Base-by-base conservation (phyloP, 1,140 invertebrate species). In the Scaptomyza pallida region DNA sequence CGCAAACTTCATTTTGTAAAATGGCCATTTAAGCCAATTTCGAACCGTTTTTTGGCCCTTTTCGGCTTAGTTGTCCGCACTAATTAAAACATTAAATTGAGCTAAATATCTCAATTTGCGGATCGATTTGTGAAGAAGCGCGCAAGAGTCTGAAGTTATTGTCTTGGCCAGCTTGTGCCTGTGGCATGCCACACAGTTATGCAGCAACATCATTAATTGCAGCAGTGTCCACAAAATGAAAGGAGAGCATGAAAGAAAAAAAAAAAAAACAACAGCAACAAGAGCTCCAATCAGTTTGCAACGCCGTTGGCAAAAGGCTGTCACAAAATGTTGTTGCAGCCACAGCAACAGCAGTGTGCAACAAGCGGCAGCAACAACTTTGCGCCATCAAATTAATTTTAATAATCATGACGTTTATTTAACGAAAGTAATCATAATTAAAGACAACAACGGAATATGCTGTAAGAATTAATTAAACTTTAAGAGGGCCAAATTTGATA, bases 381-480 rank as follows among this genome's bases (percentile, higher is more conserved):
- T 64, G 26, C 45, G 61, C 61, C 68, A 71, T 65, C 51, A 71
- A 65, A 71, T 71, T 65, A 65, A 71, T 71, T 71, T 71, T 71
- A 65, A 71, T 65, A 71, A 65, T 71, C 45, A 71, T 52, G 62
- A 57, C 68, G 54, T 71, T 72, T 67, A 72, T 71, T 72, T 65
- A 72, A 67, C 41, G 62, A 45, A 64, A 52, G 61, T 65, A 57
- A 71, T 71, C 45, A 65, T 65, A 65, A 71, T 71, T 71, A 65
- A 55, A 21, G 40, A 40, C 52, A 56, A 2, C 2, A 13, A 35
- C 35, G 43, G 23, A 68, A 50, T 44, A 56, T 59, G 44, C 43
- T 71, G 45, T 35, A 51, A 48, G 26, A 45, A 65, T 57, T 71
- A 51, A 71, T 71, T 65, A 65, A 52, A 57, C 21, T 52, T 57